Evolutionary conservation across 2,888 invertebrate genomes (phyloP).

Genomic region (Autographa gamma): DNA sequence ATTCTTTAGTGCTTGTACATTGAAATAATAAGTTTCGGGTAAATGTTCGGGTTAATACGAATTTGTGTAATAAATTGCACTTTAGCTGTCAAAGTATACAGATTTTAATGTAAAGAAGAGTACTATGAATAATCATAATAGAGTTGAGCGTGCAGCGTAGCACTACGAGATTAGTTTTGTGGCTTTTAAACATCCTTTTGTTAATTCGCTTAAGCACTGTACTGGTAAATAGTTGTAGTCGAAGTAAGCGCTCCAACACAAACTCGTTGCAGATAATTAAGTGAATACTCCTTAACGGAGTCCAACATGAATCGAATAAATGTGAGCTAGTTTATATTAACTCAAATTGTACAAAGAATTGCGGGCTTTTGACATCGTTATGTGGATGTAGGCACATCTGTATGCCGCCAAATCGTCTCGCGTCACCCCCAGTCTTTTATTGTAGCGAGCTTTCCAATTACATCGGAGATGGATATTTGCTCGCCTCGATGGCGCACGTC

Average conservation of each 20-base stretch:
- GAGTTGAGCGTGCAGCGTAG: no score
- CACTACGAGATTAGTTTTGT: no score
- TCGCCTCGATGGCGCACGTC: conserved; percentile 57
- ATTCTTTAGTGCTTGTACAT: neutral
- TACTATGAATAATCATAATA: no score
- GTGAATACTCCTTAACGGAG: conserved; percentile 34
- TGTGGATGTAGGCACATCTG: conserved; percentile 62
- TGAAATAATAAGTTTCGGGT: neutral
- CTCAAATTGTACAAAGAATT: conserved; percentile 60
- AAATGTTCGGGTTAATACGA: neutral
- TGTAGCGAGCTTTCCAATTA: conserved; percentile 82
- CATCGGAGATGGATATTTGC: conserved; percentile 75
- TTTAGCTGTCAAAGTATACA: neutral
- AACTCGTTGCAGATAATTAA: conserved; percentile 28
- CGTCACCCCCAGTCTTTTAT: conserved; percentile 76
- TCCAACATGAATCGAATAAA: conserved; percentile 30
- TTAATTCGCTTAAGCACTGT: no score
- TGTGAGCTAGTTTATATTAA: conserved; percentile 54
- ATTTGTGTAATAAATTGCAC: neutral
- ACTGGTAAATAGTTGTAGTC: no score
- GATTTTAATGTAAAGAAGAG: no score
- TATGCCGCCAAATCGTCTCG: conserved; percentile 67
- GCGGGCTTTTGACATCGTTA: conserved; percentile 57
- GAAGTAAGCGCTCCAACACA: conserved; percentile 3
- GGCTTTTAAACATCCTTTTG: no score